These are phyloP conservation scores for Chroicocephalus ridibundus DNA, from an alignment of 2,113 vertebrate species.

Conservation along the genomic window DNA sequence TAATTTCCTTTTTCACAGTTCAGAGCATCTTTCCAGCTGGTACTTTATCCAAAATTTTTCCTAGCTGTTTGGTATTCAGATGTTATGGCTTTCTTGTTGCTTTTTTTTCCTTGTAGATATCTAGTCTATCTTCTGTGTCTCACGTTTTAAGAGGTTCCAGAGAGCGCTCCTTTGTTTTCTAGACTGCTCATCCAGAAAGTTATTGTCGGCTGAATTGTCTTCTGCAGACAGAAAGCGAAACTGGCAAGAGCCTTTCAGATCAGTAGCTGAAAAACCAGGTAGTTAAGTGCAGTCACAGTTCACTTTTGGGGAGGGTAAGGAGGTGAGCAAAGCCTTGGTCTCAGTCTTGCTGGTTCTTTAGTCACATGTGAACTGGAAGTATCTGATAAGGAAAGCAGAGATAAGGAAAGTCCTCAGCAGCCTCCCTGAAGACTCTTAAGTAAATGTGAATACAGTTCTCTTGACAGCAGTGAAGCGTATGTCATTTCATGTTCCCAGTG, in stretches of 20 bases:
- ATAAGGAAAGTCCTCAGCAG: background rate
- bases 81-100: background rate
- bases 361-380: background rate
- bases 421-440: background rate
- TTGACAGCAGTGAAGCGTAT: background rate
- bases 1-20: slow-evolving; percentile 14
- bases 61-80: background rate
- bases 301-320: background rate
- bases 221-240: background rate
- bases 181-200: background rate
- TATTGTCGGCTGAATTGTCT: background rate
- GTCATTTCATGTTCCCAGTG: background rate
- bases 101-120: background rate
- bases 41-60: background rate
- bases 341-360: background rate
- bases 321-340: background rate
- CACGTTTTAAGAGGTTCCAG: background rate
- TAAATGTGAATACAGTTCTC: background rate
- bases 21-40: background rate
- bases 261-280: background rate
- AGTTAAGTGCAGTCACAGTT: background rate
- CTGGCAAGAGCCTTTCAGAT: background rate
- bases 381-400: background rate
- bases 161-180: background rate
- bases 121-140: background rate